Evolutionary conservation across 2,113 vertebrate genomes (phyloP).

Genomic region (Corvus cornix): DNA sequence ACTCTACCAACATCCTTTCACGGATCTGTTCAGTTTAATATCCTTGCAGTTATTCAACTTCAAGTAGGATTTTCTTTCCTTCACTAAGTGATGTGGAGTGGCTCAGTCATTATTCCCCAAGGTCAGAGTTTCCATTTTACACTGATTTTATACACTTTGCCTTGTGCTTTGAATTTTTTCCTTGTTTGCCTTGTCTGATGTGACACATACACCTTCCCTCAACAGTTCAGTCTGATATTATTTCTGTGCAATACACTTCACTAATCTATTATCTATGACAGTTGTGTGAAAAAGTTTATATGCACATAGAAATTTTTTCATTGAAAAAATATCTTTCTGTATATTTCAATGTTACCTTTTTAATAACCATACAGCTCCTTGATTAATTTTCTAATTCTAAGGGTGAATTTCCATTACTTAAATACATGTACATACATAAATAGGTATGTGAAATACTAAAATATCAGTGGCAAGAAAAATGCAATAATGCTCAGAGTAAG

Average conservation of each 20-base stretch:
- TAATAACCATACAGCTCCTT: background rate
- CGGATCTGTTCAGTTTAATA: background rate
- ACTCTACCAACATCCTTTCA: background rate
- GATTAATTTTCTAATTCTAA: background rate
- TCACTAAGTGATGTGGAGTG: background rate
- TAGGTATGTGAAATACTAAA: background rate
- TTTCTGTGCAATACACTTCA: background rate
- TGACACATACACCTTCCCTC: background rate
- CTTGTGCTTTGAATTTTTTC: background rate
- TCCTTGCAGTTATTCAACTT: constrained; percentile 6
- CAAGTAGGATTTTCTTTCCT: constrained; percentile 1
- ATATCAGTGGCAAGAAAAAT: background rate
- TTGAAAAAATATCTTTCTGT: background rate
- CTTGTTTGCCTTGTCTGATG: background rate
- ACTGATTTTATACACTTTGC: background rate
- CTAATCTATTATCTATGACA: background rate
- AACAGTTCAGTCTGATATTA: background rate
- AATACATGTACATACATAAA: background rate
- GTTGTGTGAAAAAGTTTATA: background rate
- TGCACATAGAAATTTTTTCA: background rate
- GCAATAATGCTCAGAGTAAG: background rate
- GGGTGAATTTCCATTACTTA: background rate
- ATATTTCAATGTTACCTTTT: background rate
- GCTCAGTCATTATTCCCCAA: background rate
- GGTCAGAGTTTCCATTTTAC: background rate